A percentile compares a stretch with the other conserved stretches of the same genome.
Evolutionary conservation across 2,888 invertebrate genomes (phyloP).

Genomic region (Quadroppia sp.): DNA sequence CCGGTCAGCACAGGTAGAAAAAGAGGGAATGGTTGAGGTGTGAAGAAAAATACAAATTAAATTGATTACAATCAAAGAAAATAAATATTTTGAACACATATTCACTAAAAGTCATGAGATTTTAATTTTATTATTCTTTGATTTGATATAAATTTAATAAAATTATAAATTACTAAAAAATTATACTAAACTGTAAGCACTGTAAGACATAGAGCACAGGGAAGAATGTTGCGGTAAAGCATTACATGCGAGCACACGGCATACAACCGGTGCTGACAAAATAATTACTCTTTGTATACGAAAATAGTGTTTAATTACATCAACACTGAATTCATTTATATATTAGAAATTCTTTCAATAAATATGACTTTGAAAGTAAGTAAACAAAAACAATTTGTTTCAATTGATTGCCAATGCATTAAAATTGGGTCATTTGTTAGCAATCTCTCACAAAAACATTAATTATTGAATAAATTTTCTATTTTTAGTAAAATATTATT

Average conservation of each 20-base stretch:
- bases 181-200: no score
- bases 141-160: no score
- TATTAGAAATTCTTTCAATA: background rate
- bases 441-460: background rate
- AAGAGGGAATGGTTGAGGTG: background rate
- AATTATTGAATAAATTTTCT: background rate
- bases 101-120: no score
- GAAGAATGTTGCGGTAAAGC: no score
- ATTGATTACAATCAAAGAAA: background rate
- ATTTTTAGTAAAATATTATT: background rate
- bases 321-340: background rate
- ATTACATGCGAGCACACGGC: no score
- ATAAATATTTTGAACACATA: background rate
- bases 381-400: background rate
- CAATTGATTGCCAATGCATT: conserved; percentile 26
- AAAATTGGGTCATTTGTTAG: conserved; percentile 29
- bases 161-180: no score
- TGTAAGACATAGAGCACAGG: no score
- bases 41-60: background rate
- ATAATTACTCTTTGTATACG: no score
- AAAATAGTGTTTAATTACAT: background rate
- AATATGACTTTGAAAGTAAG: background rate
- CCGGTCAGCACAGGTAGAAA: conserved; percentile 19
- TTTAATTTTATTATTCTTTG: no score
- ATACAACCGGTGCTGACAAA: no score